Base-by-base conservation (phyloP, 2,113 vertebrate species). In the Pachyramphus minor region DNA sequence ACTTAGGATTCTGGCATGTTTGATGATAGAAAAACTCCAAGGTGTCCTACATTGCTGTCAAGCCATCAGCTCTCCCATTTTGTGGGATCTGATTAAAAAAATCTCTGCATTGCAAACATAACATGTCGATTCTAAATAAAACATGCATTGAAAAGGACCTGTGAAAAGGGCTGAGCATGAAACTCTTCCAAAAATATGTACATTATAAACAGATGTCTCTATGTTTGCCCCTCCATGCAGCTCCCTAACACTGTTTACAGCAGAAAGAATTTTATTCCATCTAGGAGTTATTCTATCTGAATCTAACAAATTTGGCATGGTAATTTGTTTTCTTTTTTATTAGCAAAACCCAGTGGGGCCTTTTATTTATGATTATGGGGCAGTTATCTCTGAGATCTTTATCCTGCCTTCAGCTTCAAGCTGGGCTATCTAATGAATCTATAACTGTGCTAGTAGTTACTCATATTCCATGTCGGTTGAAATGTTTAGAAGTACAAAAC, bases 301-400 rank as follows among this genome's bases (percentile, higher is more conserved):
- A 94, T 92, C 95, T 97, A 96, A 95, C 89, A 97, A 98, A 98
- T 97, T 92, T 97, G 96, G 94, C 96, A 95, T 92, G 84, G 97
- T 98, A 98, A 98, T 98, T 98, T 98, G 89, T 98, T 98, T 98
- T 96, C 84, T 90, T 97, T 98, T 98, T 97, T 97, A 98, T 98
- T 98, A 98, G 95, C 93, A 86, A 96, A 98, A 94, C 95, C 97
- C 95, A 96, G 97, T 95, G 95, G 93, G 97, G 60, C 84, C 72
- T 98, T 97, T 97, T 96, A 97, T 97, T 98, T 98, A 85, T 90
- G 94, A 82, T 62, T 4, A 28, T 91, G 85, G 94, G 93, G 83
- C 76, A 86, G 95, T 97, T 98, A 96, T 98, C 97, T 97, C 94
- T 87, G 94, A 97, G 95, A 97, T 97, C 96, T 97, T 97, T 95